These are phyloP conservation scores for Sebastes fasciatus DNA, from an alignment of 2,113 vertebrate genomes.

Conservation along the genomic window DNA sequence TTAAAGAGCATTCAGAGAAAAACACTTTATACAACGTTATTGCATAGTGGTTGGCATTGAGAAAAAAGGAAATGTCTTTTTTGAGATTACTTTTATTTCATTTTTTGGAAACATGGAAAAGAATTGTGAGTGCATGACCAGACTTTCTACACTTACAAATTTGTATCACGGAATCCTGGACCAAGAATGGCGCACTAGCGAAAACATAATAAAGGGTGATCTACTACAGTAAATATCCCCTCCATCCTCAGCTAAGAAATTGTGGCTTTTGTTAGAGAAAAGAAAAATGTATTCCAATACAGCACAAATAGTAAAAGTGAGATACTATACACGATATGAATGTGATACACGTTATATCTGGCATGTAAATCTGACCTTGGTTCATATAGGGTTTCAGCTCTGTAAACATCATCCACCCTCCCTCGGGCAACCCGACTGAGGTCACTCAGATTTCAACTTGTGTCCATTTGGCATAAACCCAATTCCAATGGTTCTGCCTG, in stretches of 20 bases:
- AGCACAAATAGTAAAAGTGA: neutral
- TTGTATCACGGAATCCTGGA: neutral
- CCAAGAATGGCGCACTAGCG: neutral
- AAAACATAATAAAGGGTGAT: neutral
- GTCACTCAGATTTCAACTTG: slow-evolving; percentile 32
- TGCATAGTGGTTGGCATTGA: neutral
- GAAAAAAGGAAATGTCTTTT: neutral
- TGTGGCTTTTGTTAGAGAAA: neutral
- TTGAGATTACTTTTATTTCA: neutral
- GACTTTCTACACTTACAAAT: neutral
- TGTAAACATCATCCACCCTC: slow-evolving; percentile 10
- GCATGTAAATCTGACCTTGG: slow-evolving; percentile 3
- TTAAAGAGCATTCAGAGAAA: neutral
- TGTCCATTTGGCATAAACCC: slow-evolving; percentile 50
- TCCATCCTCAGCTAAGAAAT: neutral
- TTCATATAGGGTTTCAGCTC: slow-evolving; percentile 4
- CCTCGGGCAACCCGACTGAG: neutral
- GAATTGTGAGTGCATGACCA: neutral
- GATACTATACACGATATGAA: neutral
- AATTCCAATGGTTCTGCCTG: slow-evolving; percentile 49
- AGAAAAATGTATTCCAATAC: neutral
- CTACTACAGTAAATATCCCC: neutral
- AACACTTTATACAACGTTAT: neutral
- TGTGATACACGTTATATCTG: neutral
- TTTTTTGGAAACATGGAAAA: neutral